Evolutionary conservation across 2,888 invertebrate species (phyloP), one percentile per base, ranked within the genome.

Genomic region (Apomyelois bistriatella): DNA sequence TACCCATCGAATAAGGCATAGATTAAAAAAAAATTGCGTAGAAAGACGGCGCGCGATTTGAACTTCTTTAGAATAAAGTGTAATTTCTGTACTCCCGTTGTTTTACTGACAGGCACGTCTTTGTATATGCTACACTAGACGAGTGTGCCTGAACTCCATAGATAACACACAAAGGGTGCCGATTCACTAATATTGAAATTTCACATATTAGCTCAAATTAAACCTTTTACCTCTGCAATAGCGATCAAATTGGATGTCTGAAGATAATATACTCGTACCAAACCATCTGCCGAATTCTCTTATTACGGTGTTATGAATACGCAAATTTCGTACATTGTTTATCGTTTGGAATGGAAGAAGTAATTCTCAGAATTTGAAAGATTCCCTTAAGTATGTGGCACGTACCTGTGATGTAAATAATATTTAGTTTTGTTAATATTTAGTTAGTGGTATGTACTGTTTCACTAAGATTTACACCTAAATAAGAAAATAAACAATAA

Each of bases 81-180:
- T 16, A 15, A 17, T 8, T 46, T 46, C 46, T 30, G 7, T 46
- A 32, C 6, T 13, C 9, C 13, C 32, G 15, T 46, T 32, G 15
- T 15, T 13, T 32, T 32, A 7, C 32, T 12, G 43, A 58, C 65
- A 65, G 66, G 63, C 60, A 53, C 62, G 66, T 68, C 72, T 74
- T 72, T 74, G 72, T 67, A 55, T 60, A 60, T 56, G n/a, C n/a
- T n/a, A n/a, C 62, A 63, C 61, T 61, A 61, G 59, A 66, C 68
- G 73, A 65, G 69, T 76, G 76, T 68, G 68, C 65, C 68, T 76
- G 76, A 68, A 67, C 59, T 63, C 52, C 57, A 57, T 53, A 66
- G 76, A 76, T 77, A 78, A 75, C 70, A 68, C 63, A 61, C 62
- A 66, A 68, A 74, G 69, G 68, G 57, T 64, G 59, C 63, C 65